Conservation (phyloP, 2,888 invertebrate genomes). For the Osmoderma eremita region DNA sequence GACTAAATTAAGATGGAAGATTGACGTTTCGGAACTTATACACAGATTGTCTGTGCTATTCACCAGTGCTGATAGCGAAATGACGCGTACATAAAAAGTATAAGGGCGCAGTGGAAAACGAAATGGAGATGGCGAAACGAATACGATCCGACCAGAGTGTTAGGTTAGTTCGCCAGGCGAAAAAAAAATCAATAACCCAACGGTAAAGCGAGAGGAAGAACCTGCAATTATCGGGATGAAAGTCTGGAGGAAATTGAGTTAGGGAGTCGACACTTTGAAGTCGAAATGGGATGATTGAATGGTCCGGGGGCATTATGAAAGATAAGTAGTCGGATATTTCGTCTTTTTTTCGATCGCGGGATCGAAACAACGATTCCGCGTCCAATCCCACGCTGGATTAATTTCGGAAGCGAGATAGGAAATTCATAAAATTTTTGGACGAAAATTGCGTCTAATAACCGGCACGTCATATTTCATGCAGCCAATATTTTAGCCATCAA, state of each 20-base stretch:
- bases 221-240: constrained; percentile 34
- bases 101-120: constrained; percentile 3
- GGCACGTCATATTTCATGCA: constrained; percentile 4
- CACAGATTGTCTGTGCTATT: neutral
- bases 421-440: constrained; percentile 3
- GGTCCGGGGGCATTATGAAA: neutral
- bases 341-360: neutral
- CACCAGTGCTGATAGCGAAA: constrained; percentile 1
- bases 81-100: neutral
- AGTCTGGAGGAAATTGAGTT: constrained; percentile 34
- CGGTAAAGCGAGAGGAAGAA: constrained; percentile 9
- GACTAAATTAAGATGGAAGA: no score
- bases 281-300: constrained; percentile 24
- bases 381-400: neutral
- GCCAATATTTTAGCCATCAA: no score
- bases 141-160: neutral
- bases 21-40: neutral
- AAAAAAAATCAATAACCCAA: constrained; percentile 27
- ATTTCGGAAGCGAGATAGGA: neutral
- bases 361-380: constrained; percentile 9
- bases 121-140: neutral
- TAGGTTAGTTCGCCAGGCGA: neutral
- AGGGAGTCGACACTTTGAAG: constrained; percentile 21
- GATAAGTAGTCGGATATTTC: constrained; percentile 15
- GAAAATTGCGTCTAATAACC: constrained; percentile 6